Conservation (phyloP, 2,888 invertebrate species). For the Cephus rjabovi region DNA sequence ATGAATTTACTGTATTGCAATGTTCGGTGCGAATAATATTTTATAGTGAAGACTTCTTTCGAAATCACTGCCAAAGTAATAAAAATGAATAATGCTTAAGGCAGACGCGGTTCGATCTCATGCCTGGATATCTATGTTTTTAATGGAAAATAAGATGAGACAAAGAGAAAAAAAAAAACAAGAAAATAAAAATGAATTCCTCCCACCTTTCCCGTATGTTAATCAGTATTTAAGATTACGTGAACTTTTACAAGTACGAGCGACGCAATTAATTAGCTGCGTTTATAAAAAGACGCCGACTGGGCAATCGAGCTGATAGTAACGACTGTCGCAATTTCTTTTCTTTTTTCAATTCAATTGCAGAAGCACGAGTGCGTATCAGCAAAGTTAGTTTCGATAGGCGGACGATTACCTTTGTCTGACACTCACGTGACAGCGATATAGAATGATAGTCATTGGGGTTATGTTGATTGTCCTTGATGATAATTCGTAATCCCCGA, state of each 20-base stretch:
- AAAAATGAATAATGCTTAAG: not conserved
- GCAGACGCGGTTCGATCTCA: not conserved
- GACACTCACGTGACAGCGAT: not conserved
- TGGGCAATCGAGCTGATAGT: not conserved
- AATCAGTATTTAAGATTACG: slow-evolving; percentile 50
- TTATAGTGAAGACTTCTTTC: not conserved
- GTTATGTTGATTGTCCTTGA: not conserved
- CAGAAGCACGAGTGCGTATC: not conserved
- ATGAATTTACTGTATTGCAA: not conserved
- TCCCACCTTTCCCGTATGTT: slow-evolving; percentile 26
- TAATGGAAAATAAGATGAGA: not conserved
- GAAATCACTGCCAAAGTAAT: not conserved
- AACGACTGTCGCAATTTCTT: not conserved
- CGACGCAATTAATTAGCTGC: slow-evolving; percentile 19
- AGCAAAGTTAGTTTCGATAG: not conserved
- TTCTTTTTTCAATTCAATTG: not conserved
- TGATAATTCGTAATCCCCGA: not conserved
- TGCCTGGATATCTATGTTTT: not conserved
- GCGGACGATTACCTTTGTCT: not conserved
- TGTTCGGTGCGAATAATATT: not conserved
- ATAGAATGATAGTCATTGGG: not conserved
- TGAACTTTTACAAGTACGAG: slow-evolving; percentile 28
- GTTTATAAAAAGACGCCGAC: slow-evolving; percentile 7
- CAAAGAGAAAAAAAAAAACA: not conserved
- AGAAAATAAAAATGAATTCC: slow-evolving; percentile 13